Evolutionary conservation across 2,797 vertebrate species (phyloP), one percentile per base, ranked within the genome.

Genomic region (Tapera naevia): DNA sequence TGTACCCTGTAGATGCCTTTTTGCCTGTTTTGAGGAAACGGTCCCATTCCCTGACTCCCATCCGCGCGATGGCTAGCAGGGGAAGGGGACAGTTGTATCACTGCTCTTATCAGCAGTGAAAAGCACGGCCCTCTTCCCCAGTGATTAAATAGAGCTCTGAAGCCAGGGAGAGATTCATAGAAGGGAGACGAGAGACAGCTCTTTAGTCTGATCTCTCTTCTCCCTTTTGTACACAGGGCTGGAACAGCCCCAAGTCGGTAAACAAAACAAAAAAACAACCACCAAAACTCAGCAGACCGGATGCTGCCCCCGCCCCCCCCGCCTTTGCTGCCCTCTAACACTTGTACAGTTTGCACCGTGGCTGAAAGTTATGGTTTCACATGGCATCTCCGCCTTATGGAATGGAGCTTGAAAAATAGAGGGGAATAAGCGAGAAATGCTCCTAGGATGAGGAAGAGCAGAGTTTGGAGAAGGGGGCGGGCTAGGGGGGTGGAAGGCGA

Each of bases 231-330:
- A 61, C 35, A 18, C 21, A 51, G 25, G 45, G 27, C 41, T 94
- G 73, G 60, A 96, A 83, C 32, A 80, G 71, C 72, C 76, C 85
- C 91, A 82, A 76, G 76, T 57, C 73, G 70, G 75, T 93, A 95
- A 96, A 96, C 92, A 94, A 70, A 95, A 95, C 78, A 80, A 84
- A 91, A 80, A 76, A 80, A 51, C 80, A 80, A 48, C 54, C n/a
- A 87, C 51, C 78, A 82, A 91, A 94, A 80, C 51, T 66, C 46
- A 74, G 81, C 80, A 80, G 73, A 92, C 87, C 75, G 95, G 93
- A 96, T 96, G 80, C 41, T 14, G 8, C 45, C 45, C 43, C 45
- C 17, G n/a, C 7, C 43, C 43, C 48, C 46, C 70, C 35, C 30
- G 35, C 18, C 58, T 65, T 45, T 32, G 14, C 33, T 23, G 48